Base-by-base conservation (phyloP, 2,113 vertebrate genomes). In the Tenebrosternarchus preto region DNA sequence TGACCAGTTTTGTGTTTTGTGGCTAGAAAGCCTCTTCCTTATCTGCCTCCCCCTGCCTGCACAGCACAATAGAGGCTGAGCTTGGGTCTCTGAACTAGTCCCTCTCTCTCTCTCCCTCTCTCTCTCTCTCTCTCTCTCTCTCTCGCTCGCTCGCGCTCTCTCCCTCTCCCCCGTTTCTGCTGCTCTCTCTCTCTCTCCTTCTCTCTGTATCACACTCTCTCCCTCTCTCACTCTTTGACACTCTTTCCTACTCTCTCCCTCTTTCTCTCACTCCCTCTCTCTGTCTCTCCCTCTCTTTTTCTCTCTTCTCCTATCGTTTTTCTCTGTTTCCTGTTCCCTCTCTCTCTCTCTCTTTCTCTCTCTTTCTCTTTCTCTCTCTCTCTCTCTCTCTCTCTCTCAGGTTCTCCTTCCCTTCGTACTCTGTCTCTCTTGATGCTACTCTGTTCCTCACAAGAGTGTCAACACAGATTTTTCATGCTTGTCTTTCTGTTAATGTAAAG, bases 391-490 rank as follows among this genome's bases (percentile, higher is more conserved):
- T 50, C 53, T 82, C 53, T 39, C 43, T 1, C 9, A 12, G 8
- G 9, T 56, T 66, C 53, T 72, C 15, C 19, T 24, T 27, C 25
- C 8, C 64, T 27, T 27, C 24, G 2, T 61, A 15, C 66, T 64
- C 7, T 68, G 5, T 68, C 20, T 55, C 2, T n/a, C 46, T 73
- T 22, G 33, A 55, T 72, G 27, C 78, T 67, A 59, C 73, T 73
- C 60, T 43, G 73, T 67, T 67, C 59, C 43, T 64, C 25, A 56
- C 87, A 89, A 94, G 92, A 94, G 92, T 95, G 96, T 98, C 95
- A 97, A 94, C 92, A 94, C 91, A 85, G 92, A 95, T 98, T 95
- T 94, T 94, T 94, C 95, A 97, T 95, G 97, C 95, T 94, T 92
- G 92, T 92, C 91, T 93, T 94, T 91, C 91, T 91, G 76, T 80